Base-by-base conservation (phyloP, 2,113 vertebrate species). In the Dipodomys spectabilis region DNA sequence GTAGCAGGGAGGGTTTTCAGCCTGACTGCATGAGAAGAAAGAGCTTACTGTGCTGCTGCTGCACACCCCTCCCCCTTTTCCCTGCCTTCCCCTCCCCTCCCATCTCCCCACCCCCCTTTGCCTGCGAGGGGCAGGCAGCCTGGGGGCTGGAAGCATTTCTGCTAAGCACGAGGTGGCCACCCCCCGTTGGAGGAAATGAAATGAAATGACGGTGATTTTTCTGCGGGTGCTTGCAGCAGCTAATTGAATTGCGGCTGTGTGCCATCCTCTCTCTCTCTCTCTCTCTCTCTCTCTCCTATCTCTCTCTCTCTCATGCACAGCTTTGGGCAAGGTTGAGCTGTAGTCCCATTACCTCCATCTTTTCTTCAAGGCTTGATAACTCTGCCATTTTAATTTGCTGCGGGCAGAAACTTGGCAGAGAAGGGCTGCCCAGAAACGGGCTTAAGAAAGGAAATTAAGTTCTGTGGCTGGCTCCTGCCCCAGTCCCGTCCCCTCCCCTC, bases 21-120 rank as follows among this genome's bases (percentile, higher is more conserved):
- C 98, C 98, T 98, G 98, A 98, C 98, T 98, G 98, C 97, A 97
- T 97, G 97, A 94, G 95, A 98, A 99, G 99, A 99, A 99, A 99
- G 98, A 96, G 90, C 97, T 96, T 27, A 95, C 98, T 98, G 98
- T 98, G 98, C 98, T 97, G 96, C 97, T 53, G 97, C 97, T 92
- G 39, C 77, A 27, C 28, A 45, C 92, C 96, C 90, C 94, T 85
- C 96, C 89, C 94, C 97, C 9, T 49, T 49, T 49, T 49, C 53
- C 53, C 53, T 18, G 15, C 53, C 15, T 16, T 57, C 15, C 53
- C 53, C 53, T 18, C 53, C 53, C 53, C 15, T 16, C 53, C 15
- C 53, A 2, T 13, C 93, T 6, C 0, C 4, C 39, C 27, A 91
- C 95, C 20, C 27, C 45, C 77, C 39, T 35, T 62, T 2, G 16